Evolutionary conservation across 1,140 invertebrate genomes (phyloP).

Genomic region (Arctopsyche grandis): DNA sequence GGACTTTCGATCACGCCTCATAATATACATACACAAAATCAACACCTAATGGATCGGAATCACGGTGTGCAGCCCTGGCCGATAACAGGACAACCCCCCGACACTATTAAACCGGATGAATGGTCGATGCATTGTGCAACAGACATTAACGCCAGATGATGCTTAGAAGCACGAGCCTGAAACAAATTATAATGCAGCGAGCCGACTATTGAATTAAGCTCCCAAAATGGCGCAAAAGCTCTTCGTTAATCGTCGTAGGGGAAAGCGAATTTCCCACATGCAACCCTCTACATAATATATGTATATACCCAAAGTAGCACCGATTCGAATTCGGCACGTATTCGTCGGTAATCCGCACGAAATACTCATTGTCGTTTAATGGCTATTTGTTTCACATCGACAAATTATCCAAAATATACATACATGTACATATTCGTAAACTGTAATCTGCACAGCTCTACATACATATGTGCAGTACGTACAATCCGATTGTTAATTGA

Average conservation of each 20-base stretch:
- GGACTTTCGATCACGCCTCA: no score
- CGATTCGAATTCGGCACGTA: conserved; percentile 17
- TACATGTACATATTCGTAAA: no score
- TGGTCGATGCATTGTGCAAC: background rate
- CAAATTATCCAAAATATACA: background rate
- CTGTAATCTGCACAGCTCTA: no score
- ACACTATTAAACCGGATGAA: background rate
- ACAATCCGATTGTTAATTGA: no score
- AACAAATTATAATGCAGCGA: conserved; percentile 34
- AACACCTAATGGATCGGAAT: no score
- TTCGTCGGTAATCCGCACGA: background rate
- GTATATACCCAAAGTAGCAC: background rate
- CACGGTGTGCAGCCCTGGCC: background rate
- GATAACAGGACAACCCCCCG: conserved; percentile 11
- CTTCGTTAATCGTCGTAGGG: background rate
- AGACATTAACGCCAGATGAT: conserved; percentile 30
- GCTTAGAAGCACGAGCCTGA: background rate
- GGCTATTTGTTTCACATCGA: background rate
- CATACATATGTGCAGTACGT: no score
- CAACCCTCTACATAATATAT: no score
- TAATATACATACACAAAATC: no score
- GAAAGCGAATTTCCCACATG: background rate
- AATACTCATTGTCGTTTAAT: background rate
- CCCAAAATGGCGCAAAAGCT: background rate
- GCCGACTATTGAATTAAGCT: conserved; percentile 32